phyloP scores from a whole-genome alignment of 2,888 invertebrate genomes.

The Choreutis nemorana region DNA sequence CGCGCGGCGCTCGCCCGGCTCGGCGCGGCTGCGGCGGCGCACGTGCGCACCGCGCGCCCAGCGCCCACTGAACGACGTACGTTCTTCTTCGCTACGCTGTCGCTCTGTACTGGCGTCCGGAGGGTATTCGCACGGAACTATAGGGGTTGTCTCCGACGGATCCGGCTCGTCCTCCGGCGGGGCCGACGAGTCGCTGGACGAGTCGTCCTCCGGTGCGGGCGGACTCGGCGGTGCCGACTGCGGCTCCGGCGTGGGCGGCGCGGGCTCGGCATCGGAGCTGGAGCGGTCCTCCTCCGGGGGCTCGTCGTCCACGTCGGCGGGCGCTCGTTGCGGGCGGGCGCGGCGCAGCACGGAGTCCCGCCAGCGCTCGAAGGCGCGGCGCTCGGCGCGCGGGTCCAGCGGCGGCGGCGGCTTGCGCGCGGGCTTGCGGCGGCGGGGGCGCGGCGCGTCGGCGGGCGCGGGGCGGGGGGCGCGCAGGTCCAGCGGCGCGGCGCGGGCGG shows the following conservation, averaged over 20 bases:
- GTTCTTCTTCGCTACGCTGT: neutral
- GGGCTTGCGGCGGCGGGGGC: constrained; percentile 10
- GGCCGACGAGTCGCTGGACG: constrained; percentile 4
- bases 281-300: constrained; percentile 30
- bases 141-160: no score
- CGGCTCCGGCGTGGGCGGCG: constrained; percentile 6
- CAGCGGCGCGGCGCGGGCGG: constrained; percentile 9
- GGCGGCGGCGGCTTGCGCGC: constrained; percentile 21
- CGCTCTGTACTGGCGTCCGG: constrained; percentile 11
- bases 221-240: constrained; percentile 6
- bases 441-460: constrained; percentile 9
- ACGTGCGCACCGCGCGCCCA: constrained; percentile 26
- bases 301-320: constrained; percentile 22
- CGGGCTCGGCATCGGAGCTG: constrained; percentile 26
- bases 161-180: constrained; percentile 6
- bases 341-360: constrained; percentile 32
- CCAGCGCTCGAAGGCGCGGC: constrained; percentile 47
- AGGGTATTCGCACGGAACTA: constrained; percentile 12
- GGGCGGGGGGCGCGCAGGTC: constrained; percentile 9
- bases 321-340: constrained; percentile 5
- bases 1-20: constrained; percentile 20
- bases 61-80: constrained; percentile 5
- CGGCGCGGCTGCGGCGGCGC: constrained; percentile 23
- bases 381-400: constrained; percentile 30
- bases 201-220: constrained; percentile 6